Base-by-base conservation (phyloP, 2,797 vertebrate species). In the Telmatherina bonti region DNA sequence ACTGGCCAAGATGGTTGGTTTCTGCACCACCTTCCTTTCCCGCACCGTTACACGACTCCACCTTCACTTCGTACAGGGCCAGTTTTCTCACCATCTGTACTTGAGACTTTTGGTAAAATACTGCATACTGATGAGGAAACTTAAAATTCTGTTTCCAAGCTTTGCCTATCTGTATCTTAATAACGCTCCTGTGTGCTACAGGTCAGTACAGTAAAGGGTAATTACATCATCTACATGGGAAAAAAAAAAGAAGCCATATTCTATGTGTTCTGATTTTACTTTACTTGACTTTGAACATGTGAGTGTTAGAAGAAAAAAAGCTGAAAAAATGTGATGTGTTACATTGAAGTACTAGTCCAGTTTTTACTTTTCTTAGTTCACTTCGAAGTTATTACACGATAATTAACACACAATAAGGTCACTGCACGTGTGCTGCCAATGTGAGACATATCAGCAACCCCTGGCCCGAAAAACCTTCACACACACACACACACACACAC, bases 311-410 rank as follows among this genome's bases (percentile, higher is more conserved):
- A 10, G 22, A 2, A 7, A n/a, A 22, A n/a, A 22, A 35, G 5
- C 4, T 12, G 33, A 36, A 1, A 67, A 57, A 67, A 57, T 29
- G 20, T 20, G 15, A 11, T 12, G 3, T 41, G 36, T 16, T 41
- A 15, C 36, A 41, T 15, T 15, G 5, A 65, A 54, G 35, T 30
- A 54, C 20, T n/a, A 8, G 41, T 49, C 45, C 3, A 51, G 53
- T 74, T 70, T 74, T 70, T 58, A 67, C 43, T 81, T 81, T 72
- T 62, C 62, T 47, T 38, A 4, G 45, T 49, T 67, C 55, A 30
- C 24, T 30, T 57, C 24, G 20, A 38, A 67, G 35, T 72, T 55
- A 54, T 72, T 67, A 76, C 38, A 64, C 63, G 24, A 62, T 64
- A 73, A 75, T 74, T 77, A 68, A 74, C 61, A 73, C 62, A 55